Percentiles rank a stretch among this genome's conserved stretches.
Conservation (phyloP, 2,113 vertebrate genomes). For the human region DNA sequence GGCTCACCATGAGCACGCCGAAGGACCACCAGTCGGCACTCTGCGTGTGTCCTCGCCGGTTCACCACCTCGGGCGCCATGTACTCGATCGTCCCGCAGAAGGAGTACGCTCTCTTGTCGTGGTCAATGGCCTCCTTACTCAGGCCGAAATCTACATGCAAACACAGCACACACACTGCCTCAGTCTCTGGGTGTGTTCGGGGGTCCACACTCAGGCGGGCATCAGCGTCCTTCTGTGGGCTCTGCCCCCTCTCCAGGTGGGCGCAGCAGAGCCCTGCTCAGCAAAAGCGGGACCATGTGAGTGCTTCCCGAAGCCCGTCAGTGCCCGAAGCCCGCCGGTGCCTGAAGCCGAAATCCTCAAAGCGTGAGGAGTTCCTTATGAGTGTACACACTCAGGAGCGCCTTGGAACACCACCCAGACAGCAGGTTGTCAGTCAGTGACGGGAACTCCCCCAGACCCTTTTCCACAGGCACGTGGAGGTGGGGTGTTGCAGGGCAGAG, state of each 20-base stretch:
- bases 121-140: slow-evolving; percentile 97
- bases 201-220: neutral
- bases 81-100: slow-evolving; percentile 98
- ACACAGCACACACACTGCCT: neutral
- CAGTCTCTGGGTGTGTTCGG: neutral
- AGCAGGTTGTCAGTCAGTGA: rapidly evolving
- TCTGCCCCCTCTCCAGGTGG: neutral
- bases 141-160: slow-evolving; percentile 93
- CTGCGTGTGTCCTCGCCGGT: slow-evolving; percentile 95
- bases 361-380: neutral
- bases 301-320: rapidly evolving
- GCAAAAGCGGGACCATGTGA: rapidly evolving
- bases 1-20: slow-evolving; percentile 94
- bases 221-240: neutral
- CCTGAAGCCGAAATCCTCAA: neutral
- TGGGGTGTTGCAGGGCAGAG: neutral
- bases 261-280: rapidly evolving
- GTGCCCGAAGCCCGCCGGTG: too few species aligned
- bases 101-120: slow-evolving; percentile 96
- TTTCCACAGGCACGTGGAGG: too few species aligned
- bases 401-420: rapidly evolving
- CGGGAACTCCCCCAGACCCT: neutral
- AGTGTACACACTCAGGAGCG: rapidly evolving
- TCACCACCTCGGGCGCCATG: slow-evolving; percentile 98
- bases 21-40: slow-evolving; percentile 99